Evolutionary conservation across 2,888 invertebrate genomes (phyloP), one percentile per base, ranked within the genome.

Genomic region (Alviniconcha strummeri): DNA sequence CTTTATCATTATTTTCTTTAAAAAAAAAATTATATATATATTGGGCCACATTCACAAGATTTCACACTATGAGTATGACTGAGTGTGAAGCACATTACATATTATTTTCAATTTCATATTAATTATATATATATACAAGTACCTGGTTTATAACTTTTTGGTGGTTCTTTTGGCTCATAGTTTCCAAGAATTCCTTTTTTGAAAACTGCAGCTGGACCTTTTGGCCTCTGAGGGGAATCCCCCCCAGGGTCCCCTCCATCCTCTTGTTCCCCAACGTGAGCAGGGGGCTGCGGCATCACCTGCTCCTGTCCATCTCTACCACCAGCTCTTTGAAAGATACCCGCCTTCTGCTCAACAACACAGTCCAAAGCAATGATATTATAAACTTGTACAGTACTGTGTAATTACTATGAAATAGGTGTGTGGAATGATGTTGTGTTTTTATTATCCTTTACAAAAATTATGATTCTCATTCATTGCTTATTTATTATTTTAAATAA

Each of bases 141-240:
- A 82, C 82, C 82, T 76, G 82, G 82, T 64, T 84, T 71, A 60
- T 57, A 79, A 55, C 57, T 79, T 64, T 72, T 72, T 8, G 79
- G 79, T 55, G 64, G 77, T 17, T 83, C 93, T 89, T 94, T 95
- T 0, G 97, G 97, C 92, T 99, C 99, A 93, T 97, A 98, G 93
- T 98, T 99, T 15, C 95, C 94, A 13, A 92, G 84, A 8, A 90
- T 86, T 13, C 91, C 92, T 8, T 90, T 87, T 17, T 88, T 91
- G 84, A 93, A 92, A 6, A 92, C 88, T 15, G 94, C 89, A 60
- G 78, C 83, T n/a, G 85, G 85, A 6, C 85, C 85, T 69, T 81
- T 72, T 17, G 72, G 17, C 69, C 17, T 55, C 4, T 57, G 57
- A 11, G 36, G 75, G 56, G 52, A 52, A 15, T 81, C 74, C 52